Evolutionary conservation across 2,797 vertebrate genomes (phyloP).

Genomic region (Scolopax rusticola): DNA sequence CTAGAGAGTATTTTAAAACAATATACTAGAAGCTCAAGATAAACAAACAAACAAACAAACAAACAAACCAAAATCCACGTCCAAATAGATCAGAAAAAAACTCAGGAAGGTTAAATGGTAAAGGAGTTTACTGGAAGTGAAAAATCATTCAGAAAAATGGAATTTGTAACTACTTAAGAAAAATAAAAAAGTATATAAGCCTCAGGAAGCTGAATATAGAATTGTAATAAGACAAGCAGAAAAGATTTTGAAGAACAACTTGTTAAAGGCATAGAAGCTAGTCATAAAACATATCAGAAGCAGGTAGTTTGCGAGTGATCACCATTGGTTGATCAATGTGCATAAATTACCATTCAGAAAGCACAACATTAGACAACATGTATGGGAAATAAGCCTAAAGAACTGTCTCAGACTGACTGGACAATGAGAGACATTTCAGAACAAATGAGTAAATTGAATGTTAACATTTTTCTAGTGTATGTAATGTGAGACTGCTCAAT

Average conservation of each 20-base stretch:
- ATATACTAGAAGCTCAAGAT: not conserved
- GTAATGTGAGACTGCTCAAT: not conserved
- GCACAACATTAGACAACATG: not conserved
- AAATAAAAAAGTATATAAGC: not conserved
- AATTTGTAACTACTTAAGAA: not conserved
- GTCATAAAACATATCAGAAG: not conserved
- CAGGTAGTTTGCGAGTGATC: not conserved
- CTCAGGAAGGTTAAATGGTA: not conserved
- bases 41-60: not conserved
- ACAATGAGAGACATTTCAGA: not conserved
- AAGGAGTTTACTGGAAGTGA: not conserved
- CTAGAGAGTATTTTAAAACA: not conserved
- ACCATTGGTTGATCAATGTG: not conserved
- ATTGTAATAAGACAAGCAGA: not conserved
- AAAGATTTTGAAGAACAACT: not conserved
- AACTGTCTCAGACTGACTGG: not conserved
- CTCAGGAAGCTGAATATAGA: not conserved
- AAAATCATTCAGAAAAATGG: not conserved
- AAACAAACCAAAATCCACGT: not conserved
- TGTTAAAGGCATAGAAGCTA: not conserved
- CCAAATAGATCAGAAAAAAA: not conserved
- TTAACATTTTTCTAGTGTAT: not conserved
- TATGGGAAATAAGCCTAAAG: not conserved
- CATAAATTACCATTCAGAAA: not conserved
- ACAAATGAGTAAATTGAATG: not conserved